Evolutionary conservation across 2,888 invertebrate species (phyloP).

Genomic region (Cephus nigrinus): DNA sequence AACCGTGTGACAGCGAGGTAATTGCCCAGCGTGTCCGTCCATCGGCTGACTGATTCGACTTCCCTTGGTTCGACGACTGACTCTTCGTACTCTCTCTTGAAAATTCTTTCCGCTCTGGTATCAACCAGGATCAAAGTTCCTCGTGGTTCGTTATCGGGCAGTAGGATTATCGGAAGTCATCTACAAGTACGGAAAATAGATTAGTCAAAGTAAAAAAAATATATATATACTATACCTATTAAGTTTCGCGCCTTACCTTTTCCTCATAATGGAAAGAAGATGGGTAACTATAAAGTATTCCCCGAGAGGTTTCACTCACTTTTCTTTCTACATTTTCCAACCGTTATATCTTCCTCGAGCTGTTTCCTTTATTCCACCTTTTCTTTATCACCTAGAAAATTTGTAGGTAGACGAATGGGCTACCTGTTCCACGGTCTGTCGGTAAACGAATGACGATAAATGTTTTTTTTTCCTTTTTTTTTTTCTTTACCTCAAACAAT

Average conservation of each 20-base stretch:
- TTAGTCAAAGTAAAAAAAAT: not conserved
- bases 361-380: not conserved
- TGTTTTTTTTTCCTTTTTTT: not conserved
- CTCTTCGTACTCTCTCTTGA: not conserved
- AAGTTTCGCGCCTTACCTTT: not conserved
- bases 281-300: not conserved
- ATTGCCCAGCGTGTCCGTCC: constrained; percentile 3
- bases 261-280: not conserved
- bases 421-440: not conserved
- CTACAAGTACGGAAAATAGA: not conserved
- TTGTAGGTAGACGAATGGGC: not conserved
- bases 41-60: constrained; percentile 1
- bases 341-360: not conserved
- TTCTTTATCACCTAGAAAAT: not conserved
- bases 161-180: not conserved
- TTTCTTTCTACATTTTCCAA: not conserved
- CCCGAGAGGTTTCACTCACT: not conserved
- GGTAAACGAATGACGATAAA: not conserved
- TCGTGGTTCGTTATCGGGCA: not conserved
- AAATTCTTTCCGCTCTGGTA: not conserved
- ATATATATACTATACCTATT: not conserved
- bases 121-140: not conserved
- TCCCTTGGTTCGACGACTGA: not conserved
- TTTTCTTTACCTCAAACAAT: not conserved
- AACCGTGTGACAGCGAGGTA: constrained; percentile 2